Conservation (phyloP, 2,113 vertebrate genomes). For the Bagarius yarrelli region DNA sequence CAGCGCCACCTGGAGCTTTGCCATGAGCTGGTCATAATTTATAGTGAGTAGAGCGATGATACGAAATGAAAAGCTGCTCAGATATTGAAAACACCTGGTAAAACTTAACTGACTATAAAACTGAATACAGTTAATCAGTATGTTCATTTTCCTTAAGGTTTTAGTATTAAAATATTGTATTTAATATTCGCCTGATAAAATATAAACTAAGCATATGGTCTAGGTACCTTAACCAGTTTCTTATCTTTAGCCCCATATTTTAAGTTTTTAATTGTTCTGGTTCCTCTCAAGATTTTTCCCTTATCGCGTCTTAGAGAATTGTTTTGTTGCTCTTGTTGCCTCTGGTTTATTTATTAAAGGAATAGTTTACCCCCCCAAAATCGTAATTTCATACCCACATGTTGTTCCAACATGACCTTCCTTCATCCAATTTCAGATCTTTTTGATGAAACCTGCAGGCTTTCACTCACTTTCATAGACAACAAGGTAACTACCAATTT, state of each 20-base stretch:
- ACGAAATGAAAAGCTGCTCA: background rate
- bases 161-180: too few relatives aligned
- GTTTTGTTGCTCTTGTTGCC: too few relatives aligned
- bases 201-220: background rate
- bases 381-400: too few relatives aligned
- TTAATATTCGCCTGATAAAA: background rate
- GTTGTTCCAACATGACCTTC: too few relatives aligned
- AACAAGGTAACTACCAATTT: background rate
- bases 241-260: background rate
- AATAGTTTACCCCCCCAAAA: too few relatives aligned
- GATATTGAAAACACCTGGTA: background rate
- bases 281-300: too few relatives aligned
- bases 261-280: too few relatives aligned
- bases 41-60: background rate
- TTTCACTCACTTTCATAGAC: background rate
- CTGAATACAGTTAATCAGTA: too few relatives aligned
- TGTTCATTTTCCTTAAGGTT: too few relatives aligned
- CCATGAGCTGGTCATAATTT: background rate
- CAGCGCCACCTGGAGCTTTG: slow-evolving; percentile 33
- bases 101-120: background rate
- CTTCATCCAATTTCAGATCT: background rate
- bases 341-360: too few relatives aligned
- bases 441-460: background rate
- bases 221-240: background rate
- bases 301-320: too few relatives aligned